Evolutionary conservation across 2,113 vertebrate genomes (phyloP), one percentile per base, ranked within the genome.

Genomic region (Onychostoma macrolepis): DNA sequence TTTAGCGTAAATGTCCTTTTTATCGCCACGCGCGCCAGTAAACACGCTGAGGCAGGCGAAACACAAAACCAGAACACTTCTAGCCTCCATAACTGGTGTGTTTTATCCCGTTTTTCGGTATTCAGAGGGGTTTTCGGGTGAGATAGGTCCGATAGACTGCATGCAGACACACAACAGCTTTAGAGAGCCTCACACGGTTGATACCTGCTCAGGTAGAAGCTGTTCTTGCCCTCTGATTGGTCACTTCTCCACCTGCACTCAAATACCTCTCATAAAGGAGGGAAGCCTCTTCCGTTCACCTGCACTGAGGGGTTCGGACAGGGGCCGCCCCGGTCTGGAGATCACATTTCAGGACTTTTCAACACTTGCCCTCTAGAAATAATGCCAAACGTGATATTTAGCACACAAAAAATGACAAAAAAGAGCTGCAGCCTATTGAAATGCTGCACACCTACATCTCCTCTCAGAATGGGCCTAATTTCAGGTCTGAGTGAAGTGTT

Each of bases 161-260:
- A 15, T n/a, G 56, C 30, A 50, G 30, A 38, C 21, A 48, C 85
- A 75, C 7, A 30, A 7, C 13, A 28, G 30, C 61, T 86, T 83
- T 76, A 61, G 45, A 83, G 71, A 38, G 80, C 79, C 41, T 65
- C 63, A 80, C 36, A 83, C 53, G 87, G 85, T 77, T 89, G 76
- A 83, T 89, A 80, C 85, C 76, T 88, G 79, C 79, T 86, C 75
- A 90, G 90, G 87, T 87, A 87, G 61, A 90, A 58, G 61, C 30
- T 89, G 85, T 86, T 87, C 76, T 83, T 75, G 43, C 84, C 84
- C 53, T 78, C 53, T 92, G 91, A 92, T 92, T 92, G 91, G 91
- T 74, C 79, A 86, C 80, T 80, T 48, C 82, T 69, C 79, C 82
- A 45, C 74, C 85, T 83, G 85, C 85, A 61, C 69, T 87, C 75